These are phyloP conservation scores for Macaria notata DNA, from an alignment of 2,888 invertebrate species.

Conservation along the genomic window DNA sequence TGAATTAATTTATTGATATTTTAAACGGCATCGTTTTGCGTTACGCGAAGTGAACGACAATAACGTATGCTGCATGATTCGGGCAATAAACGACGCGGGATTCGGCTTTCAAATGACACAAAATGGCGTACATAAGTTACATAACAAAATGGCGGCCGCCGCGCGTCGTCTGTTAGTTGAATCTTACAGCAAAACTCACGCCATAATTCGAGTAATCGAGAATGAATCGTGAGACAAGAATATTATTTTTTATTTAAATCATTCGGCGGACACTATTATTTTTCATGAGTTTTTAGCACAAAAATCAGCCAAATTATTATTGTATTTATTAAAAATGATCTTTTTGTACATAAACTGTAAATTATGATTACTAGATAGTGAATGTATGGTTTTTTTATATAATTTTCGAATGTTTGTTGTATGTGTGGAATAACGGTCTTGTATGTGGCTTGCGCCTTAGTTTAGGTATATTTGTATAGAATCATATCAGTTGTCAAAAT, in stretches of 20 bases:
- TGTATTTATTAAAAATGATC: slow-evolving; percentile 69
- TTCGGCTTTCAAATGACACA: not conserved
- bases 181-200: slow-evolving; percentile 1
- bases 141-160: too few species aligned
- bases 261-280: slow-evolving; percentile 36
- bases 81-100: not conserved
- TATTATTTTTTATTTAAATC: slow-evolving; percentile 14
- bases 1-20: slow-evolving; percentile 55
- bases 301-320: slow-evolving; percentile 67
- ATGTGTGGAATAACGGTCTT: slow-evolving; percentile 33
- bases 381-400: slow-evolving; percentile 56
- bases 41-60: slow-evolving; percentile 61
- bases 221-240: slow-evolving; percentile 16
- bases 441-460: slow-evolving; percentile 33
- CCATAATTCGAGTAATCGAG: slow-evolving; percentile 12
- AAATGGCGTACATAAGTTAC: too few species aligned
- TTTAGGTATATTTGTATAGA: slow-evolving; percentile 18
- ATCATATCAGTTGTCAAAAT: slow-evolving; percentile 25
- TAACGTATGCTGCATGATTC: slow-evolving; percentile 37
- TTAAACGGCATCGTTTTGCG: slow-evolving; percentile 30
- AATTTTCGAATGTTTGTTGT: slow-evolving; percentile 42
- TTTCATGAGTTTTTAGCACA: slow-evolving; percentile 28
- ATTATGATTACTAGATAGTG: slow-evolving; percentile 73
- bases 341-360: slow-evolving; percentile 74
- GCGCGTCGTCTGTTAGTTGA: too few species aligned